Conservation (phyloP, 30 jellyfish, hydroid and myxozoan species). For the Turritopsis rubra region DNA sequence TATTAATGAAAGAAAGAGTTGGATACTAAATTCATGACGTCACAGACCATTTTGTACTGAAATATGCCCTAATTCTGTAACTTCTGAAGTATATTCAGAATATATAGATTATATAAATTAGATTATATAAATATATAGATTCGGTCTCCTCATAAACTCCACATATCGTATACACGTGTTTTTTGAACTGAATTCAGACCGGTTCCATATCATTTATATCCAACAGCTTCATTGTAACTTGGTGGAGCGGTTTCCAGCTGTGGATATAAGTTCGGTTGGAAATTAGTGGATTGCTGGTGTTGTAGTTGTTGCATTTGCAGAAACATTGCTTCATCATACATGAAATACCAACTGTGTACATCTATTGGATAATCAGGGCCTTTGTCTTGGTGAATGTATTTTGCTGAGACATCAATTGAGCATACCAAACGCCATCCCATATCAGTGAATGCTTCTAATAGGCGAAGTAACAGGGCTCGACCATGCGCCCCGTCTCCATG, state of each 20-base stretch:
- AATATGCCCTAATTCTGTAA: no score
- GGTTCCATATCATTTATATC: no score
- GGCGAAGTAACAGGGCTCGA: constrained; percentile 42
- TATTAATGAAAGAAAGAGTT: no score
- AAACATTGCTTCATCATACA: constrained; percentile 25
- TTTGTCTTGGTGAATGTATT: constrained; percentile 57
- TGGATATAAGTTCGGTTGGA: not conserved
- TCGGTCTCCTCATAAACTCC: no score
- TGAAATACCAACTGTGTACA: constrained; percentile 79
- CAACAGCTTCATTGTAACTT: not conserved
- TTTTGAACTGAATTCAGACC: no score
- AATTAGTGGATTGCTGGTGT: not conserved
- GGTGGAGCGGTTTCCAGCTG: not conserved
- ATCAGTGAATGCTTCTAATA: constrained; percentile 22
- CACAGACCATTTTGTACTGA: no score
- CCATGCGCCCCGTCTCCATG: constrained; percentile 72
- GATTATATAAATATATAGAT: no score
- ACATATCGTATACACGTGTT: no score
- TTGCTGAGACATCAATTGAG: constrained; percentile 79
- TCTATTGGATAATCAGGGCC: constrained; percentile 78
- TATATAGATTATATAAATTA: no score
- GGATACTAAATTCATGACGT: no score
- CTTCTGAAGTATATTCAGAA: no score
- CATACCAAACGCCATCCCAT: constrained; percentile 62
- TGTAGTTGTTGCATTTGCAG: constrained; percentile 6